Base-by-base conservation (phyloP, 2,797 vertebrate species). In the Xenops minutus region DNA sequence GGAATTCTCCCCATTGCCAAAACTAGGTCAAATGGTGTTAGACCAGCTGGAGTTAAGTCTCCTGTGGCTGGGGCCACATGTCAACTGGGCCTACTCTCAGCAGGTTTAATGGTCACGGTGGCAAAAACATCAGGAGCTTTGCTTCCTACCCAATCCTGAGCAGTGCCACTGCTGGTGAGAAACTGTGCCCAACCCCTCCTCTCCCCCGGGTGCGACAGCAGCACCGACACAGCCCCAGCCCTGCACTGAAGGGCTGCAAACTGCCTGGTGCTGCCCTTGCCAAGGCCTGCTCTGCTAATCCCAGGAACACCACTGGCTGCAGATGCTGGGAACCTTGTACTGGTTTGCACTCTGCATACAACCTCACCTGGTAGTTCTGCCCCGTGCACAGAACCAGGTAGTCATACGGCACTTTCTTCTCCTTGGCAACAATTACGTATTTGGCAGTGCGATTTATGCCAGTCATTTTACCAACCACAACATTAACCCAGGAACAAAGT, bases 311-410 rank as follows among this genome's bases (percentile, higher is more conserved):
- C 7, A 9, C 2, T 26, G 7, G 48, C 48, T 49, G 48, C 48
- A 49, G 34, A 30, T 48, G 36, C 5, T 2, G 19, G 24, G 14
- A 23, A 19, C 1, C 8, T 11, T 16, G 3, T 15, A 22, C 30
- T 16, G 13, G n/a, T 68, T 6, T 14, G 20, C n/a, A 32, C 26
- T 13, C 9, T 13, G 20, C 74, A 14, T 24, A 19, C 20, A 20
- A 5, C 39, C 97, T 98, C 86, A 99, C 99, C 98, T 98, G 49
- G 49, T 99, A 99, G 95, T 98, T 99, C 96, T 98, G 98, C 20
- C 99, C 99, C 0, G 98, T 98, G 61, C 99, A 99, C 83, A 99
- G 98, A 90, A 99, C 77, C 73, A 99, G 98, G 97, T 98, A 97
- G 93, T 99, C 99, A 1, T 99, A 99, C 0, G 97, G 97, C 29